A percentile compares a stretch with the other conserved stretches of the same genome.
phyloP scores from a whole-genome alignment of 2,797 vertebrate genomes.

The Erpetoichthys calabaricus region DNA sequence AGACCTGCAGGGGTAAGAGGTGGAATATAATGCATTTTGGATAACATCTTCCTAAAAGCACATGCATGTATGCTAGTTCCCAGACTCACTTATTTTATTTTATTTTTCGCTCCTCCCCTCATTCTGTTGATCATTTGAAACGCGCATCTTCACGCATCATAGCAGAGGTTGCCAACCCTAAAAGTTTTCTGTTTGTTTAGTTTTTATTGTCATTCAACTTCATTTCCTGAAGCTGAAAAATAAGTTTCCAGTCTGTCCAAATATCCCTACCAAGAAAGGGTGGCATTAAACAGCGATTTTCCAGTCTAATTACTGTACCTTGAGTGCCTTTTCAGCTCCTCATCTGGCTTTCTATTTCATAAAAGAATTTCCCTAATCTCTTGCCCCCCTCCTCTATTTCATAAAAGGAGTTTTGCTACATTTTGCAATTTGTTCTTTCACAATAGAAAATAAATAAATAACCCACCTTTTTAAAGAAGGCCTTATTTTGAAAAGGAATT shows the following conservation, averaged over 20 bases:
- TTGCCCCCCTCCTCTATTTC: slow-evolving; percentile 11
- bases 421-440: slow-evolving; percentile 12
- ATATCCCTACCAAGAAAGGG: slow-evolving; percentile 22
- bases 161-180: slow-evolving; percentile 52
- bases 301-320: slow-evolving; percentile 39
- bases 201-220: slow-evolving; percentile 1
- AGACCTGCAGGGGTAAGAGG: slow-evolving; percentile 46
- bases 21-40: slow-evolving; percentile 51
- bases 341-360: slow-evolving; percentile 46
- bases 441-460: slow-evolving; percentile 33
- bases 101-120: slow-evolving; percentile 26
- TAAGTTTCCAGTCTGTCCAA: no score
- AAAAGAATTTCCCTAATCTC: slow-evolving; percentile 37
- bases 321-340: slow-evolving; percentile 41
- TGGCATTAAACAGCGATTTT: slow-evolving; percentile 30
- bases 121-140: slow-evolving; percentile 14
- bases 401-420: slow-evolving; percentile 16
- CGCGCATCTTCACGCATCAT: slow-evolving; percentile 51
- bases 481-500: slow-evolving; percentile 31
- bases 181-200: slow-evolving; percentile 57
- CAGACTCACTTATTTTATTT: slow-evolving; percentile 20
- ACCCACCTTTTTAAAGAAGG: slow-evolving; percentile 55
- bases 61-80: slow-evolving; percentile 36
- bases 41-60: slow-evolving; percentile 47
- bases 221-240: no score